Evolutionary conservation across 2,113 vertebrate species (phyloP).

Genomic region (Cephalopterus ornatus): DNA sequence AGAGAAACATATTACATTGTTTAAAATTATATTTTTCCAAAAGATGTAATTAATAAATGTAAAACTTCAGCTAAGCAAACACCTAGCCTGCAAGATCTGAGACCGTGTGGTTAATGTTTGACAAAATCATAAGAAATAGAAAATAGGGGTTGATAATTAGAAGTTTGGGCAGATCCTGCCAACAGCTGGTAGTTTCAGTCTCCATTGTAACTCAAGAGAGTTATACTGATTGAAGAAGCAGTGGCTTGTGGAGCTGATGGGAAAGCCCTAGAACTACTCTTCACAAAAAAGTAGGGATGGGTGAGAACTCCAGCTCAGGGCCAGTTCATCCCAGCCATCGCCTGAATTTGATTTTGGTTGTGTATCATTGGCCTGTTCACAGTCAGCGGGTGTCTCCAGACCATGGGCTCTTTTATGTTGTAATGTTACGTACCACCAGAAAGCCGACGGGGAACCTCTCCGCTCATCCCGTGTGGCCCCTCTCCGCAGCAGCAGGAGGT

Average conservation of each 20-base stretch:
- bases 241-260: neutral
- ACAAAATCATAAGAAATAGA: neutral
- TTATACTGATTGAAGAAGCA: neutral
- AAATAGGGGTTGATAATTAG: neutral
- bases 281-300: neutral
- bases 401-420: accelerated
- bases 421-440: too few relatives aligned
- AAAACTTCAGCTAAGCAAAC: neutral
- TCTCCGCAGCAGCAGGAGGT: neutral
- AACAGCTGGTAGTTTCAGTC: neutral
- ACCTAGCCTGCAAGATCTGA: neutral
- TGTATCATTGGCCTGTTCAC: neutral
- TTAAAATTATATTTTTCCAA: neutral
- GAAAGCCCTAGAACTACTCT: neutral
- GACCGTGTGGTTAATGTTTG: neutral
- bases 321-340: neutral
- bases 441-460: accelerated
- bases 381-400: neutral
- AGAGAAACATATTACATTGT: neutral
- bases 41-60: neutral
- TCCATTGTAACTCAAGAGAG: neutral
- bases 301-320: neutral
- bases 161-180: neutral
- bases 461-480: accelerated
- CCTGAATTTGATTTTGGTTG: neutral